Base-by-base conservation (phyloP, 1,140 invertebrate species). In the Hyles euphorbiae region DNA sequence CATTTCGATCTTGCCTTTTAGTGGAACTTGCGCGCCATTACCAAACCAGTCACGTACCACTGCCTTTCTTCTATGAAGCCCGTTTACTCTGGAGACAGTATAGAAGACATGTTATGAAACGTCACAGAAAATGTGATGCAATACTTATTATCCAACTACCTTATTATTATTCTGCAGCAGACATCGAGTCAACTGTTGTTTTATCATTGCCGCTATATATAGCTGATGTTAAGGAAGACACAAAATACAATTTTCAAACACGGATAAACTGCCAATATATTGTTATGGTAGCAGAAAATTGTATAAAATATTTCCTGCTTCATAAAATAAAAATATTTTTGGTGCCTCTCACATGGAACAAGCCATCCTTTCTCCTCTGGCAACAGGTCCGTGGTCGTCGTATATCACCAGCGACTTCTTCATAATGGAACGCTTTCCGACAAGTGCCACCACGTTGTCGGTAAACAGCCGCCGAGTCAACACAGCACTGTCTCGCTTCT, bases 391-490 rank as follows among this genome's bases (percentile, higher is more conserved):
- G 76, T 94, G 91, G 74, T 97, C 96, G 83, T 97, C 96, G 70
- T 96, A 96, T 47, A 98, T 93, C 0, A 98, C 95, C 36, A 99
- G 80, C 11, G 97, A 96, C 74, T 94, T 94, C 10, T 95, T 95
- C 61, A 98, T 74, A 63, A 98, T 93, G 53, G 92, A 93, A 63
- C 93, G 83, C 10, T 91, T 89, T 10, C 97, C 97, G 5, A 92
- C 92, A 3, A 99, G 83, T 4, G 96, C 93, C 12, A 98, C 76
- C 73, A 93, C 89, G 1, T 89, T 88, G 81, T 98, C 97, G 0
- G 95, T 96, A 76, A 95, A 96, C 63, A 97, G 89, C 54, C 90
- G 91, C 47, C 95, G 90, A n/a, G 94, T 95, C 32, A 94, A 78
- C 34, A 82, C 80, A 3, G 91, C 81, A 11, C 93, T 92, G 54